A percentile compares a stretch with the other conserved stretches of the same genome.
phyloP scores from a whole-genome alignment of 2,797 vertebrate species.

The Danio tinwini region DNA sequence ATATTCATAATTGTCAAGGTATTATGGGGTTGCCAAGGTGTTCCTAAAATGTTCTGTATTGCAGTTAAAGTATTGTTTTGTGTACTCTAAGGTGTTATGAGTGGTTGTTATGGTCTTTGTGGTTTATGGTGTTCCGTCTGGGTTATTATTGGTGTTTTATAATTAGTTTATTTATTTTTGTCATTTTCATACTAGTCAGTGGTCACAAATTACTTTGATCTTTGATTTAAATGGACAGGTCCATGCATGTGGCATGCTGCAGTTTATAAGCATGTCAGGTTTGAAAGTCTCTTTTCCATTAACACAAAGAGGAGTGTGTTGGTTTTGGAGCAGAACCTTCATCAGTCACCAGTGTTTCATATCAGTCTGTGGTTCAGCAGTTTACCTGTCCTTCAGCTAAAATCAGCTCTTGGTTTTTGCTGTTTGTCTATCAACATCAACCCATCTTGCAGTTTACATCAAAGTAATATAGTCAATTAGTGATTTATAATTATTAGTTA shows the following conservation, averaged over 20 bases:
- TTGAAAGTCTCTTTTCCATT: not conserved
- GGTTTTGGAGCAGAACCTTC: constrained; percentile 24
- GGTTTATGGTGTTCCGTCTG: not conserved
- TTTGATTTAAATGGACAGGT: not conserved
- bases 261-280: not conserved
- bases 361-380: constrained; percentile 1
- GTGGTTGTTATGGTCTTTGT: not conserved
- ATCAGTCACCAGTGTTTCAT: constrained; percentile 49
- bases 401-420: not conserved
- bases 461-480: too few relatives aligned
- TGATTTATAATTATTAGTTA: too few relatives aligned
- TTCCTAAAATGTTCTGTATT: not conserved
- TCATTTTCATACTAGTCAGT: not conserved
- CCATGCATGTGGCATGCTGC: not conserved
- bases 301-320: constrained; percentile 48
- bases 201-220: not conserved
- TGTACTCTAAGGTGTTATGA: not conserved
- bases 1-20: too few relatives aligned
- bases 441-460: too few relatives aligned
- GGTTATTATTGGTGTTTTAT: too few relatives aligned
- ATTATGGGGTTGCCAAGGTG: not conserved
- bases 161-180: too few relatives aligned
- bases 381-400: constrained; percentile 16
- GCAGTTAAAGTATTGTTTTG: not conserved
- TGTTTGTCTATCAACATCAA: not conserved